These are phyloP conservation scores for Monodelphis domestica DNA, from an alignment of 2,797 vertebrate genomes.

Conservation along the genomic window DNA sequence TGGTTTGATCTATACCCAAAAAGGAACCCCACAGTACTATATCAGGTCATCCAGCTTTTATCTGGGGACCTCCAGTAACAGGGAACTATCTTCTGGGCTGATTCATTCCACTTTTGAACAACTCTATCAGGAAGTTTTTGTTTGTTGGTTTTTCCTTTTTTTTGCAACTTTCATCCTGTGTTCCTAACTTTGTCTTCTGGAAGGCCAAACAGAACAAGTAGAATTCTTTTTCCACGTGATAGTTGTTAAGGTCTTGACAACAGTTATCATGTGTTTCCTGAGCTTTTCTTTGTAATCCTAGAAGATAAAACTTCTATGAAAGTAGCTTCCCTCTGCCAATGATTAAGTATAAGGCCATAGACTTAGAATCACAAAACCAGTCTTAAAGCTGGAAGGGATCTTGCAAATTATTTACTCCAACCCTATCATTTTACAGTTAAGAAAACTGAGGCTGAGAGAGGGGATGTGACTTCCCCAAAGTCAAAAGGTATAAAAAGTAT, in stretches of 20 bases:
- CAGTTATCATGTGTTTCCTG: neutral
- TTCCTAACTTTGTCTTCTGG: neutral
- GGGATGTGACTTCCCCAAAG: neutral
- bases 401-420: neutral
- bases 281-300: neutral
- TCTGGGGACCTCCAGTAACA: neutral
- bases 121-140: neutral
- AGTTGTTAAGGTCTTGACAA: neutral
- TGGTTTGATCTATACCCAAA: no score
- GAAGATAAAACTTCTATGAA: neutral
- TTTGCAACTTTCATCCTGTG: neutral
- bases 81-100: neutral
- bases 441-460: neutral
- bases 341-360: neutral
- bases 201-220: neutral
- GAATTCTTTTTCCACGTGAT: neutral
- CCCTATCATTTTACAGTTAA: neutral
- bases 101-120: neutral
- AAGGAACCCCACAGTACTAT: no score
- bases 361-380: neutral
- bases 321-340: neutral
- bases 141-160: no score
- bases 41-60: neutral
- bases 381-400: neutral
- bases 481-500: neutral